These are phyloP conservation scores for Passer montanus DNA, from an alignment of 2,113 vertebrate genomes.

Conservation along the genomic window DNA sequence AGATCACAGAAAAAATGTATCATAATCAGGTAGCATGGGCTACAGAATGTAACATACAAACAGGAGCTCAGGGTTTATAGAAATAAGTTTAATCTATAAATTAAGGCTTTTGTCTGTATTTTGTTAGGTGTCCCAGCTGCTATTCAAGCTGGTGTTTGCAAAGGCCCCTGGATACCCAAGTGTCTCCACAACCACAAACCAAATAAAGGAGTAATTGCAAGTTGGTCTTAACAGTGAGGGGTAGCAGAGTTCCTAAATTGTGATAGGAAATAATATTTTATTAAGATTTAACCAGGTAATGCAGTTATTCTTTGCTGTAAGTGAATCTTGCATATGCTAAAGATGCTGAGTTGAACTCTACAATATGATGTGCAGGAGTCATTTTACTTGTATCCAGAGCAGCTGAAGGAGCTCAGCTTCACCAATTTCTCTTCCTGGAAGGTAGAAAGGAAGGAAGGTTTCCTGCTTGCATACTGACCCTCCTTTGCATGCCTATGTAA, in stretches of 20 bases:
- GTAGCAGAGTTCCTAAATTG: neutral
- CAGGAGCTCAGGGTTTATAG: neutral
- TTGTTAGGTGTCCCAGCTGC: neutral
- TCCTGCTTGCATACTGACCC: accelerated
- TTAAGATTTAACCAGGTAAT: neutral
- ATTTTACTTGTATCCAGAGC: neutral
- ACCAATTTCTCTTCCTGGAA: neutral
- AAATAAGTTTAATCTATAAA: neutral
- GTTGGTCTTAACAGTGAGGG: neutral
- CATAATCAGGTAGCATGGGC: accelerated
- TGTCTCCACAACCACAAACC: neutral
- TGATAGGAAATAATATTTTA: neutral
- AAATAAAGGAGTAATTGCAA: neutral
- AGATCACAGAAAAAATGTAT: neutral
- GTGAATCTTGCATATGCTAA: neutral
- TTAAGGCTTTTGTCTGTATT: neutral
- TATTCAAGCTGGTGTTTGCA: neutral
- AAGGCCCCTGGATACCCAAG: neutral
- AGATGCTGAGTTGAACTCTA: neutral
- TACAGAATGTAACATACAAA: neutral
- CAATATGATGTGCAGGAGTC: neutral
- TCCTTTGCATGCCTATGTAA: neutral
- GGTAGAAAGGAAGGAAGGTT: neutral
- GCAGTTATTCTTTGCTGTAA: neutral
- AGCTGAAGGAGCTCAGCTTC: neutral